Evolutionary conservation across 1,140 invertebrate genomes (phyloP), one percentile per base, ranked within the genome.

Genomic region (Streblospio benedicti): DNA sequence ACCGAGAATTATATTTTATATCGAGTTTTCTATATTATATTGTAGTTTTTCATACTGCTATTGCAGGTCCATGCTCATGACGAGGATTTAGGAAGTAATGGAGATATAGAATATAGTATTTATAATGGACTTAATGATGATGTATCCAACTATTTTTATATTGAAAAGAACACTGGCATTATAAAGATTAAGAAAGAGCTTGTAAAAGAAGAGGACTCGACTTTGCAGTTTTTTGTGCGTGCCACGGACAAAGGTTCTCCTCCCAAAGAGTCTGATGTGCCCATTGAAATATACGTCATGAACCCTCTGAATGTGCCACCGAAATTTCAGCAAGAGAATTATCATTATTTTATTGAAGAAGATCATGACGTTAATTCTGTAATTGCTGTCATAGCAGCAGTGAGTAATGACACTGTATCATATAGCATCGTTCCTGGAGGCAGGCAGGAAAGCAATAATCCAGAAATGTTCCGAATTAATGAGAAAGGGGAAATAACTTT

Each of bases 201-300:
- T n/a, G n/a, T n/a, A n/a, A n/a, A n/a, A n/a, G 57, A 77, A 90
- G 88, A 85, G 72, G 86, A 86, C 66, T 83, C 89, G 78, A 81
- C 87, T 12, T 88, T 89, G 72, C 90, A 93, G 79, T 86, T 94
- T 68, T 95, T 94, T 79, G 85, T 95, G 28, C 83, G 88, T 54
- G 92, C 89, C 4, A 83, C 83, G 56, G 91, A 96, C 76, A 81
- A 81, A 65, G 89, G 90, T 23, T 78, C 79, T 28, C 85, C 84
- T 5, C 71, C 82, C 27, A 80, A 84, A 65, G 84, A 91, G 75
- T 82, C 85, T 32, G 86, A 90, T 66, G 86, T 90, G 1, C 86
- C 91, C 16, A 83, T 93, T 20, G 85, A 85, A 62, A 83, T 93
- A 56, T 82, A 85, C 66, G 82, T 93, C 54, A 87, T 90, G 79